Conservation (phyloP, 2,888 invertebrate genomes). For the Eurois occulta region DNA sequence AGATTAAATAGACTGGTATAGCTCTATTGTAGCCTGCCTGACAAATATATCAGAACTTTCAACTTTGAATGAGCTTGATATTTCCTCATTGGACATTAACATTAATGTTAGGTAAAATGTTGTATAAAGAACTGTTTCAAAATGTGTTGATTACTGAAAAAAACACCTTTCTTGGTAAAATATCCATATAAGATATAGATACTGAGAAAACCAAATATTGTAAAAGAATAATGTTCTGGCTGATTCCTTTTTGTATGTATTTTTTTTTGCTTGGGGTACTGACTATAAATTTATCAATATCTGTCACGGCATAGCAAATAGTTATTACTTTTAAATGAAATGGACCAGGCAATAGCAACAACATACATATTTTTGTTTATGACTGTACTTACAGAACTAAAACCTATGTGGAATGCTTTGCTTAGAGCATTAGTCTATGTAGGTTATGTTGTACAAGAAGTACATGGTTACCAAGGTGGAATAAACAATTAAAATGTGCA, state of each 20-base stretch:
- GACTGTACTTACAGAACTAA: not conserved
- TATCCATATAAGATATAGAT: not conserved
- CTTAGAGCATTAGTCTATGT: not conserved
- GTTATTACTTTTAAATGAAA: not conserved
- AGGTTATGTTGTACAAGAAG: not conserved
- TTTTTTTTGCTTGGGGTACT: not conserved
- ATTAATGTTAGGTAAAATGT: not conserved
- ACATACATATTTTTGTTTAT: not conserved
- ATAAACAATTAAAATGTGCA: not conserved
- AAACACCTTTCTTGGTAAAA: not conserved
- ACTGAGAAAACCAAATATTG: not conserved
- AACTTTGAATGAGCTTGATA: not conserved
- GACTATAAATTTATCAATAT: not conserved
- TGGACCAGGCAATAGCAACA: not conserved
- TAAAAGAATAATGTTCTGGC: not conserved
- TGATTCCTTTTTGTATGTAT: not conserved
- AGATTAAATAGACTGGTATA: not conserved
- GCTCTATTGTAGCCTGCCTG: not conserved
- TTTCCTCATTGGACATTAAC: not conserved
- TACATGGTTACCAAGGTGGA: not conserved
- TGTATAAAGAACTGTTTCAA: not conserved
- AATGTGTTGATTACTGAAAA: not conserved
- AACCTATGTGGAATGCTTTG: not conserved
- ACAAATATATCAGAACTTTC: not conserved
- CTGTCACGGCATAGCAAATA: not conserved